Conservation (phyloP, 2,888 invertebrate species). For the Drosophila glabriapex region DNA sequence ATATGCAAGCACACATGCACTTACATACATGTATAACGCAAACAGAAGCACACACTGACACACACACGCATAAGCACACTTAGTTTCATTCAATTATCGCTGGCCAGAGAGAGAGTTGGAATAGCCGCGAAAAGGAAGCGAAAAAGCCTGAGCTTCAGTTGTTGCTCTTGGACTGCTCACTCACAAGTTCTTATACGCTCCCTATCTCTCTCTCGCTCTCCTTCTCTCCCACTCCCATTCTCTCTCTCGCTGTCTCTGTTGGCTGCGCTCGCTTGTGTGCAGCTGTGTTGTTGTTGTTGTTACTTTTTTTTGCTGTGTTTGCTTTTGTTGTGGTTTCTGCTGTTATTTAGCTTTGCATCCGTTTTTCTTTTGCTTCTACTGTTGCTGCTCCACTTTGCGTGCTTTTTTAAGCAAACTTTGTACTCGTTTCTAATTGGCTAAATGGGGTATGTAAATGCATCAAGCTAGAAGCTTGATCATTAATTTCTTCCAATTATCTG, state of each 20-base stretch:
- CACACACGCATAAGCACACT: constrained; percentile 44
- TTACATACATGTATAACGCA: background rate
- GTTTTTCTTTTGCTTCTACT: constrained; percentile 15
- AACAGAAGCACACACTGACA: background rate
- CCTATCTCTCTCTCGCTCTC: background rate
- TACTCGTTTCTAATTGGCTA: background rate
- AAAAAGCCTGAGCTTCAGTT: constrained; percentile 18
- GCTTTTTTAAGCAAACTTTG: constrained; percentile 14
- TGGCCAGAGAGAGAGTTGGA: constrained; percentile 36
- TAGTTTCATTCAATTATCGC: constrained; percentile 62
- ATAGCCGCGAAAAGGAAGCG: constrained; percentile 27
- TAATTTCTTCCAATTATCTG: background rate
- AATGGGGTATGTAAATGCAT: background rate
- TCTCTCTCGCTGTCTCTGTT: constrained; percentile 12
- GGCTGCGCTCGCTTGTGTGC: constrained; percentile 31
- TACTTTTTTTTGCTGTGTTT: constrained; percentile 27
- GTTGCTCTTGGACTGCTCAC: constrained; percentile 20
- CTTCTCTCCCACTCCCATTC: constrained; percentile 6
- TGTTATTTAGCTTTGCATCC: constrained; percentile 45
- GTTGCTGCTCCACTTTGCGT: constrained; percentile 41
- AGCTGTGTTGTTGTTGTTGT: constrained; percentile 19
- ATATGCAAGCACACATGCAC: background rate
- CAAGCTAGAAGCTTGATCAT: background rate
- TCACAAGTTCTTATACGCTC: constrained; percentile 6
- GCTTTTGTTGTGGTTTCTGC: constrained; percentile 49